Evolutionary conservation across 1,140 invertebrate species (phyloP), one percentile per base, ranked within the genome.

Genomic region (Drosophila dunni): DNA sequence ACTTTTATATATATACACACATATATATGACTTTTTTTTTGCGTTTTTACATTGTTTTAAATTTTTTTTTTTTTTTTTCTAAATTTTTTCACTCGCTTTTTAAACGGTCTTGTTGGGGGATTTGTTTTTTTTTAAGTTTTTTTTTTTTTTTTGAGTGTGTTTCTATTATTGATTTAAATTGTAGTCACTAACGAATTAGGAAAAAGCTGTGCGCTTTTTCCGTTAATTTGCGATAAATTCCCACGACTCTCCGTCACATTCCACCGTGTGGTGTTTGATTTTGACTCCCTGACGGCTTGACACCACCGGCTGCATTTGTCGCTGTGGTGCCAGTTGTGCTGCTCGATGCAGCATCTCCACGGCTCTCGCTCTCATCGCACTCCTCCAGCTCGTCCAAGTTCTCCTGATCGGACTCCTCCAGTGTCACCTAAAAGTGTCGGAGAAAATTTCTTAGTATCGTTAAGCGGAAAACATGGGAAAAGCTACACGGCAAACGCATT

Each of bases 171-270:
- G 33, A 46, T 78, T 66, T 81, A 75, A 77, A 85, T 84, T 75
- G 74, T 89, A 89, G 83, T 83, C 84, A 91, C 90, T 92, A 92
- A 92, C 91, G 91, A 91, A 92, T 67, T 65, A 91, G 82, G 79
- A 91, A 90, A 79, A 92, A 91, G 81, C 91, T 92, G 64, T 96
- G 96, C 93, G 96, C 95, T 93, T 96, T 96, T 93, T 96, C 96
- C 93, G 96, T 94, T 92, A 97, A 94, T 94, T 96, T 97, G 93
- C 95, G 96, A 93, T 95, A 97, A 93, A 96, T 95, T 94, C 96
- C 95, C 91, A 96, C 94, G 93, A 97, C 94, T 95, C 96, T 97
- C 95, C 96, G 96, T 97, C 96, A 97, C 95, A 97, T 97, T 92
- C 96, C 96, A 94, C 83, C 79, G 75, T 91, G 91, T 69, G 76